Evolutionary conservation across 2,888 invertebrate genomes (phyloP), one percentile per base, ranked within the genome.

Genomic region (Polydrusus tereticollis): DNA sequence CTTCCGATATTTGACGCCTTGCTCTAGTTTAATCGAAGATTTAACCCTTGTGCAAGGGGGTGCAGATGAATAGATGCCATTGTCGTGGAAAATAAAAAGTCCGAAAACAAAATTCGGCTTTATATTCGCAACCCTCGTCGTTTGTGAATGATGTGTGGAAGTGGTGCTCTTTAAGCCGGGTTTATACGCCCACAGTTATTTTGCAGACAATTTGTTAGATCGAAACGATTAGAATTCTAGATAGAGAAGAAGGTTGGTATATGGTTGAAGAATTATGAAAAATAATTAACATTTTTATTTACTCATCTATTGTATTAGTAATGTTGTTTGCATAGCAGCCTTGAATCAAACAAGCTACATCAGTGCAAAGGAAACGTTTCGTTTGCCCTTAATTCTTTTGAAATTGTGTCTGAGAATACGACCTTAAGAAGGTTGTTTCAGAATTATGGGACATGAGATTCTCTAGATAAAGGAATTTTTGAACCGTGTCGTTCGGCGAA

Each of bases 1-100:
- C 77, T 79, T 77, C 78, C 78, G 78, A 80, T 81, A 81, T 80
- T 81, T 80, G 80, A 81, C 82, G 81, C 82, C 81, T 82, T 79
- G 67, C 80, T 73, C 78, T 77, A 75, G 80, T 81, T 80, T 80
- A 82, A 82, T 82, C 82, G 81, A 81, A 81, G 81, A 81, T 76
- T 82, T 81, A 82, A 81, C 82, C 82, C 81, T 81, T 82, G 79
- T 80, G 77, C 77, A 77, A n/a, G 79, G 77, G 81, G 80, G 81
- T 78, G 80, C 77, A 79, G 76, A 77, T 72, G 78, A 77, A 77
- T 79, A 78, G 78, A 77, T 74, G 73, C 76, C 75, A 78, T 79
- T 79, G 78, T 79, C 72, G 73, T 73, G 65, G 73, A 76, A 76
- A 76, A 79, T 79, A 77, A 78, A 79, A 67, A 67, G 58, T 47